Evolutionary conservation across 2,888 invertebrate species (phyloP).

Genomic region (Drosophila aldrichi): DNA sequence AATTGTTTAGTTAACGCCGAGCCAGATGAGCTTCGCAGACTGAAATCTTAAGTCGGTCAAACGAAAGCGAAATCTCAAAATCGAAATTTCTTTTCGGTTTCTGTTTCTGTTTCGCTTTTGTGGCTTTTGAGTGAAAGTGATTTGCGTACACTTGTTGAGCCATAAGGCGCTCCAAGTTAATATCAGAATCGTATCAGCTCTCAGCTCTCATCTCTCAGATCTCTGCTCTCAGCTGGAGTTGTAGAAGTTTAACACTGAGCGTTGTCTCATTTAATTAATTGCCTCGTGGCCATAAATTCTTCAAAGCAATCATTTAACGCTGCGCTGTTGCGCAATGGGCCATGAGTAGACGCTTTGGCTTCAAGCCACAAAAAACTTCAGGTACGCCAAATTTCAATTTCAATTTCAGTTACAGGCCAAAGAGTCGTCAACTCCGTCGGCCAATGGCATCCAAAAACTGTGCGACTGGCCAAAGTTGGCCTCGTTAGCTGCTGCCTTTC

Average conservation of each 20-base stretch:
- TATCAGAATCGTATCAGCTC: constrained; percentile 64
- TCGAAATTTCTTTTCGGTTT: constrained; percentile 65
- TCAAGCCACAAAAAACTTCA: constrained; percentile 8
- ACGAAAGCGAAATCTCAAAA: constrained; percentile 69
- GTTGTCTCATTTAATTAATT: constrained; percentile 54
- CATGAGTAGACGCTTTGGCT: constrained; percentile 32
- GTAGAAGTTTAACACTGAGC: neutral
- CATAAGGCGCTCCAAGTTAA: constrained; percentile 65
- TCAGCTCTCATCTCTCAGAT: neutral
- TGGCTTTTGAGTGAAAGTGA: constrained; percentile 68
- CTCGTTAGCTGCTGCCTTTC: constrained; percentile 62
- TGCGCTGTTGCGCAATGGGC: constrained; percentile 61
- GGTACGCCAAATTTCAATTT: constrained; percentile 25
- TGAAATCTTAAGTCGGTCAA: constrained; percentile 30
- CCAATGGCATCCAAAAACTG: constrained; percentile 64
- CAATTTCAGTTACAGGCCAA: constrained; percentile 34
- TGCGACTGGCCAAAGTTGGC: constrained; percentile 51
- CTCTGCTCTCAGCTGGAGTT: neutral
- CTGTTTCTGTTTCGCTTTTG: constrained; percentile 31
- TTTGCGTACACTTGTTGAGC: constrained; percentile 59
- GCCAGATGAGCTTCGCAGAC: constrained; percentile 37
- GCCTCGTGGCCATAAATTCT: constrained; percentile 64
- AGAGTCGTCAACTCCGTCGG: constrained; percentile 57
- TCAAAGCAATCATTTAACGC: constrained; percentile 31
- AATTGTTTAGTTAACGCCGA: constrained; percentile 11